Evolutionary conservation across 2,888 invertebrate genomes (phyloP), one percentile per base, ranked within the genome.

Genomic region (Muschampia plurimacula): DNA sequence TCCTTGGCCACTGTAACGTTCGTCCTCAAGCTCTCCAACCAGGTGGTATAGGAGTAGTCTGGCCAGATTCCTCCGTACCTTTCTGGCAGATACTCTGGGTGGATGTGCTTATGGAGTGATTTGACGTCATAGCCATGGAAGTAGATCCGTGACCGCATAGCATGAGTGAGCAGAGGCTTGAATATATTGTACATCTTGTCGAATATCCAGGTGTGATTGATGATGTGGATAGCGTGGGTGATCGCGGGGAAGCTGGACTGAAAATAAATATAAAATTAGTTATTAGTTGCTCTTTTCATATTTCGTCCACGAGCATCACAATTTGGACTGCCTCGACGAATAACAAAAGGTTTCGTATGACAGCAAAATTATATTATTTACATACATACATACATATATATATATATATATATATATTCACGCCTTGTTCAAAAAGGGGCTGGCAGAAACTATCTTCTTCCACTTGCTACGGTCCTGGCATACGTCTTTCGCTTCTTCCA

Each of bases 191-290:
- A 97, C 67, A 97, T 96, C 76, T 96, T 96, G 86, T 97, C 97
- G 84, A 97, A 97, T 8, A 97, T 88, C 97, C 97, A 97, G 0
- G 97, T 97, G 84, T 97, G 97, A 85, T 97, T 96, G 49, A 97
- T 95, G 67, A 98, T 95, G 88, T 98, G 97, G 72, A 97, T 95
- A 0, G 97, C 96, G 77, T 96, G 92, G 0, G 96, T 96, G 67
- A 95, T 96, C 82, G 97, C 95, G 0, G 97, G 97, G 85, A 97
- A 97, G 69, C 96, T 95, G 0, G 96, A 96, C 96, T 96, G 88
- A 9, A 88, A 88, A 52, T 6, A 15, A 15, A 69, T 77, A 15
- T 28, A 55, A 55, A 55, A 15, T 15, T 55, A 22, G 15, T 22
- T 55, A 1, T 15, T 55, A 8, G 22, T 55, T 1, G 52, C n/a